Evolutionary conservation across 2,113 vertebrate genomes (phyloP).

Genomic region (Anthoscopus minutus): DNA sequence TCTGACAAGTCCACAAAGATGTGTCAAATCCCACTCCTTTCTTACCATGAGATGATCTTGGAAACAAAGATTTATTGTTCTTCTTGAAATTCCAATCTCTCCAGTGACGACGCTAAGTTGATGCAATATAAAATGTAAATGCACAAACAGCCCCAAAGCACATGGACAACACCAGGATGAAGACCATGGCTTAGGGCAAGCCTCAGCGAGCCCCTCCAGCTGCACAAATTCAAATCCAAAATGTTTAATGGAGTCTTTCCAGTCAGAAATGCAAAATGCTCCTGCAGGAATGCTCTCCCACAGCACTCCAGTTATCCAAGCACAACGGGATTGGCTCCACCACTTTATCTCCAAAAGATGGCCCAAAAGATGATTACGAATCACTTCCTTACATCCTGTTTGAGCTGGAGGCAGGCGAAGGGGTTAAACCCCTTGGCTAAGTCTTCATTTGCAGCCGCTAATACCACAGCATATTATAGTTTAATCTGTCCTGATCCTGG

Average conservation of each 20-base stretch:
- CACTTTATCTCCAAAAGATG: neutral
- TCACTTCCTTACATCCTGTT: fast-evolving
- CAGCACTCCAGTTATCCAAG: neutral
- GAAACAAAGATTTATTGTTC: neutral
- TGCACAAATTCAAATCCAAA: neutral
- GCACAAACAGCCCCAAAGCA: neutral
- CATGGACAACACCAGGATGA: fast-evolving
- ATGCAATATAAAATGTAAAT: neutral
- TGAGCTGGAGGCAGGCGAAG: constrained; percentile 39
- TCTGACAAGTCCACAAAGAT: neutral
- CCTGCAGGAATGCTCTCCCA: neutral
- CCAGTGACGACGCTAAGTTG: fast-evolving
- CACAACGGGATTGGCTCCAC: neutral
- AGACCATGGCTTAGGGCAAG: fast-evolving
- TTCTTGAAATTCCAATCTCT: neutral
- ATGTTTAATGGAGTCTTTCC: neutral
- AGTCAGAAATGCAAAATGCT: neutral
- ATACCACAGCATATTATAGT: constrained; percentile 91
- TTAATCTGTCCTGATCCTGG: constrained; percentile 98
- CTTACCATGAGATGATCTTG: neutral
- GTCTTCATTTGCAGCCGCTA: constrained; percentile 94
- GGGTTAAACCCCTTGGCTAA: constrained; percentile 72
- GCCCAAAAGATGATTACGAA: neutral
- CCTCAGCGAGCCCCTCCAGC: neutral
- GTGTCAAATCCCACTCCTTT: neutral